Conservation (phyloP, 30 jellyfish, hydroid and myxozoan genomes). For the Hydractinia symbiolongicarpus region DNA sequence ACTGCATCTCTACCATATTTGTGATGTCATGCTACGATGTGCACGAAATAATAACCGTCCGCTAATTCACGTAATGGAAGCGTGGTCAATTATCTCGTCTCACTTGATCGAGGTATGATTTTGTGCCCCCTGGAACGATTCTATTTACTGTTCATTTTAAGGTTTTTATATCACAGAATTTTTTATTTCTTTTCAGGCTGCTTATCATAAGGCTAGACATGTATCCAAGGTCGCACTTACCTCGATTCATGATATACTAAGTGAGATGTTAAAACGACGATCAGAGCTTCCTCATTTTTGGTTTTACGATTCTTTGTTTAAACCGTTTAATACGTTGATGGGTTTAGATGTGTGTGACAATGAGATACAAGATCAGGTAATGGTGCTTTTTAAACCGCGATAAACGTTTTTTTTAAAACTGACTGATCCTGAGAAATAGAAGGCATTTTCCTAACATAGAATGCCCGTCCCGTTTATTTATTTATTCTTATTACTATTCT, state of each 20-base stretch:
- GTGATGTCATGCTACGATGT: slow-evolving; percentile 94
- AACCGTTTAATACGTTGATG: slow-evolving; percentile 79
- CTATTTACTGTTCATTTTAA: too few species aligned
- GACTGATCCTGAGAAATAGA: too few species aligned
- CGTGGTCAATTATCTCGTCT: slow-evolving; percentile 77
- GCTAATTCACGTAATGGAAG: slow-evolving; percentile 73
- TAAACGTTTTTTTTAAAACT: too few species aligned
- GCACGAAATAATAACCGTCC: slow-evolving; percentile 80
- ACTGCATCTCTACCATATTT: slow-evolving; percentile 81
- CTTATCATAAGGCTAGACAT: slow-evolving; percentile 79
- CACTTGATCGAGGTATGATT: slow-evolving; percentile 83
- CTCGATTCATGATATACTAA: slow-evolving; percentile 86
- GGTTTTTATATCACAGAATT: too few species aligned
- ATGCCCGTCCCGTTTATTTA: too few species aligned
- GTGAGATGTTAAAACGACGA: slow-evolving; percentile 80
- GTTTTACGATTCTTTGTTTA: slow-evolving; percentile 84
- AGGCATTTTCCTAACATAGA: neutral
- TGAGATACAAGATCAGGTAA: slow-evolving; percentile 92
- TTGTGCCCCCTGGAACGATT: neutral
- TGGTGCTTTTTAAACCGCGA: too few species aligned
- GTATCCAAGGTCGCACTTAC: slow-evolving; percentile 95
- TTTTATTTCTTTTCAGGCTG: slow-evolving; percentile 45
- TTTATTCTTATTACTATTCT: too few species aligned
- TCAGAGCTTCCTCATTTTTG: slow-evolving; percentile 89
- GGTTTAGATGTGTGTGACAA: slow-evolving; percentile 78